These are phyloP conservation scores for Hypsibius dujardini DNA, from an alignment of 1,140 invertebrate species.

Conservation along the genomic window DNA sequence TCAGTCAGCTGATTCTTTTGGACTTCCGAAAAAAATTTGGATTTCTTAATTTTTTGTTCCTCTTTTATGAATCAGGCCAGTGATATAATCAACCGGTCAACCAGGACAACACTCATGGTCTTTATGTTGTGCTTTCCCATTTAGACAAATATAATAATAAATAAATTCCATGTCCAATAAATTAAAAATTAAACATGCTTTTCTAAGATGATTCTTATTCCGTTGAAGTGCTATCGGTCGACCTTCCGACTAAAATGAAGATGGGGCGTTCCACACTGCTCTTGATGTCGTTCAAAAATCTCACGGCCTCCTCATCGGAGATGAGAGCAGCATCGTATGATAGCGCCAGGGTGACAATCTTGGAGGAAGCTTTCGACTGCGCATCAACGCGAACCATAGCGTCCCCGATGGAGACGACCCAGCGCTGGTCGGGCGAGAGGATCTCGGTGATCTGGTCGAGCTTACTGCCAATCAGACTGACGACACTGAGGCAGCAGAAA, in stretches of 20 bases:
- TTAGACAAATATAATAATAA: too few species aligned
- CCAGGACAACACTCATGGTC: too few species aligned
- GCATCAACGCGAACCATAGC: neutral
- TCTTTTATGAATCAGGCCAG: too few species aligned
- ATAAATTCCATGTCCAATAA: too few species aligned
- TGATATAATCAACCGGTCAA: too few species aligned
- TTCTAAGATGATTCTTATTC: too few species aligned
- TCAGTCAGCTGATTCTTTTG: too few species aligned
- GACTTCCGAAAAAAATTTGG: too few species aligned
- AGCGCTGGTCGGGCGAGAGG: neutral
- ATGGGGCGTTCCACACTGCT: neutral
- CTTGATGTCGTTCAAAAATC: neutral
- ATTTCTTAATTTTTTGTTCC: too few species aligned
- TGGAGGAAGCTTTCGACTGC: neutral
- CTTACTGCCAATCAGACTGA: neutral
- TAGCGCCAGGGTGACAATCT: neutral
- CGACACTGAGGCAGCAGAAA: neutral
- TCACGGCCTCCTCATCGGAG: neutral
- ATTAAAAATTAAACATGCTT: too few species aligned
- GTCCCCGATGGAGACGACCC: neutral
- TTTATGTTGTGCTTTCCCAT: too few species aligned
- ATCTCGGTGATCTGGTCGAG: neutral
- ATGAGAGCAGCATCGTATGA: neutral
- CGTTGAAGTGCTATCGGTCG: too few species aligned
- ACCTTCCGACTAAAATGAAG: neutral